phyloP scores from a whole-genome alignment of 2,797 vertebrate species.

The Phalanger gymnotis region DNA sequence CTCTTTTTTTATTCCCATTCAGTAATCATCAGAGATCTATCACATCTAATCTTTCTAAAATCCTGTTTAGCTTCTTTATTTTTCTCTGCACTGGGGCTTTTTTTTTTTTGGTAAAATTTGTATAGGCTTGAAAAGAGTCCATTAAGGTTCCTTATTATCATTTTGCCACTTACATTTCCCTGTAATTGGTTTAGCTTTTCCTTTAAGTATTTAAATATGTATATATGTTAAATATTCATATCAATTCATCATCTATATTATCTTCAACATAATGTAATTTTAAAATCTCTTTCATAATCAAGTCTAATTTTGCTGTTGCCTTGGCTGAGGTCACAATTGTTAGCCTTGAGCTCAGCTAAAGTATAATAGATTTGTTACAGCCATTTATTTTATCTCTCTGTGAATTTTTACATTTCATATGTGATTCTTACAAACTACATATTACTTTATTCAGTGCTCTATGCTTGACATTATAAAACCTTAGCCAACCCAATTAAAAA shows the following conservation, averaged over 20 bases:
- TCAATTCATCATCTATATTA: too few relatives aligned
- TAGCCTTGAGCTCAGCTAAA: background rate
- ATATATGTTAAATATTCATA: too few relatives aligned
- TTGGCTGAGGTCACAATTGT: background rate
- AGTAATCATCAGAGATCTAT: background rate
- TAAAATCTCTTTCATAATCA: too few relatives aligned
- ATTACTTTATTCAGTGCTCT: background rate
- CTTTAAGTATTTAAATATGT: too few relatives aligned
- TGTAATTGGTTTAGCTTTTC: background rate
- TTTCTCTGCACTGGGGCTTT: background rate
- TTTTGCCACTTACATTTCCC: background rate
- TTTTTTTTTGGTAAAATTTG: background rate
- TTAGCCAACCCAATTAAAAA: background rate
- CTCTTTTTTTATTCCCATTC: background rate
- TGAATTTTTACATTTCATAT: background rate
- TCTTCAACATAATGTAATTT: background rate
- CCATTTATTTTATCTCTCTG: background rate
- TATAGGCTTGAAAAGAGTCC: background rate
- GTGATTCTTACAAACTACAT: background rate
- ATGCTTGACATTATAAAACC: background rate
- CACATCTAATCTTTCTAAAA: background rate
- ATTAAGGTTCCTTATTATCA: background rate
- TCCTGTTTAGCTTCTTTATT: background rate
- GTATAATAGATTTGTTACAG: background rate
- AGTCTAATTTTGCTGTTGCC: background rate